Evolutionary conservation across 2,888 invertebrate genomes (phyloP).

Genomic region (Pristionchus entomophagus): DNA sequence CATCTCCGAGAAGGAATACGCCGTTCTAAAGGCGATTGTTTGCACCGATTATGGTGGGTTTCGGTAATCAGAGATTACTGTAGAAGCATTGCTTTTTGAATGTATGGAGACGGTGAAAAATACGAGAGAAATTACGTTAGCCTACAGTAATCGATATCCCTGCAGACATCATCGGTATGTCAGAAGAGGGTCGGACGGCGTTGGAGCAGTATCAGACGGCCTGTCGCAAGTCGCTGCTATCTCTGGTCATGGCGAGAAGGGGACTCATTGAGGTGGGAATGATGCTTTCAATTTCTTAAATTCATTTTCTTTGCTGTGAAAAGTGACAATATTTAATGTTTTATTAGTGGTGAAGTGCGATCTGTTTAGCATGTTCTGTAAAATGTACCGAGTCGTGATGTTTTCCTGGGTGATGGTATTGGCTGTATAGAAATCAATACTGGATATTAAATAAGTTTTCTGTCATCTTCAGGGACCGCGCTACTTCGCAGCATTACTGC

Average conservation of each 20-base stretch:
- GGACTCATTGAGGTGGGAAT: neutral
- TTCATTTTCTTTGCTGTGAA: too few relatives aligned
- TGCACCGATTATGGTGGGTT: neutral
- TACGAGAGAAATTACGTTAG: too few relatives aligned
- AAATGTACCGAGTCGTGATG: too few relatives aligned
- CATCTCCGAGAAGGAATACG: neutral
- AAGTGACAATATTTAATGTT: too few relatives aligned
- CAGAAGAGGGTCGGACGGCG: neutral
- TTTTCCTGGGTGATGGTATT: too few relatives aligned
- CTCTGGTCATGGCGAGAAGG: neutral
- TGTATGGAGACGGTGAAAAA: neutral
- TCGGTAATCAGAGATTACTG: neutral
- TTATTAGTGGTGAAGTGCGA: too few relatives aligned
- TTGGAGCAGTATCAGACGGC: neutral
- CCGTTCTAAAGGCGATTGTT: constrained; percentile 1
- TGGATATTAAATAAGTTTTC: too few relatives aligned
- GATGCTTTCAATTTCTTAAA: neutral
- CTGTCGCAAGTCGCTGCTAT: neutral
- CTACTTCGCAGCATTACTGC: neutral
- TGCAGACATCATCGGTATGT: neutral
- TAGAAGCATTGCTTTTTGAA: too few relatives aligned
- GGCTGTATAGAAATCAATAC: too few relatives aligned
- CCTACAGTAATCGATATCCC: too few relatives aligned
- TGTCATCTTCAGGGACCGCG: neutral
- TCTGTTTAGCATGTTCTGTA: too few relatives aligned